Evolutionary conservation across 2,888 invertebrate species (phyloP), one percentile per base, ranked within the genome.

Genomic region (Atrina japonica): DNA sequence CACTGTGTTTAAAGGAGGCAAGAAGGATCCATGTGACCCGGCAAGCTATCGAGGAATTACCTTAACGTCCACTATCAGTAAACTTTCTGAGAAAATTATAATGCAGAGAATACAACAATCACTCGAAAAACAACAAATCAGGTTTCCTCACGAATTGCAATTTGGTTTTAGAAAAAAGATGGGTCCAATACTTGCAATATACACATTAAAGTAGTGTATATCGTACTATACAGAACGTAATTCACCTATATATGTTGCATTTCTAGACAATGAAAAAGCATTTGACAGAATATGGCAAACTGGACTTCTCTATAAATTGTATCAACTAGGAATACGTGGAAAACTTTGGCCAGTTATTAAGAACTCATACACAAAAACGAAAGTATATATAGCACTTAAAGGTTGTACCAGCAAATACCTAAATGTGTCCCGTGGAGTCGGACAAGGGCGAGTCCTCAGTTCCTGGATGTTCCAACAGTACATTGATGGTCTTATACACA

Each of bases 231-330:
- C 9, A 18, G 35, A 58, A 23, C 49, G 43, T 0, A 27, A 25
- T 11, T 66, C 66, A 5, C 27, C n/a, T 11, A 27, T 55, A 6
- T 47, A 47, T 47, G 47, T 53, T 27, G 23, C 29, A 6, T 65
- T 66, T 35, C 25, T 66, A 30, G 56, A 66, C 40, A 66, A 66
- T 21, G 56, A 66, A 21, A 66, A 66, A 21, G 59, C 66, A 18
- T 66, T 66, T 27, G 50, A 66, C 25, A 30, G 23, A 11, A 53
- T 66, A 1, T 58, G 41, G 59, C 40, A 59, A 27, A 35, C 58
- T 29, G 52, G 66, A 23, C 50, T 66, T 3, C 27, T 66, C 16
- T 35, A 40, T 21, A 66, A 59, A 35, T 58, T 66, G 16, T n/a
- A 66, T 25, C 14, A 58, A 3, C 21, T 50, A 3, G 58, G 66